Percentiles rank a stretch among this genome's conserved stretches.
phyloP scores from a whole-genome alignment of 2,888 invertebrate genomes.

The Oxystoma pomonae region DNA sequence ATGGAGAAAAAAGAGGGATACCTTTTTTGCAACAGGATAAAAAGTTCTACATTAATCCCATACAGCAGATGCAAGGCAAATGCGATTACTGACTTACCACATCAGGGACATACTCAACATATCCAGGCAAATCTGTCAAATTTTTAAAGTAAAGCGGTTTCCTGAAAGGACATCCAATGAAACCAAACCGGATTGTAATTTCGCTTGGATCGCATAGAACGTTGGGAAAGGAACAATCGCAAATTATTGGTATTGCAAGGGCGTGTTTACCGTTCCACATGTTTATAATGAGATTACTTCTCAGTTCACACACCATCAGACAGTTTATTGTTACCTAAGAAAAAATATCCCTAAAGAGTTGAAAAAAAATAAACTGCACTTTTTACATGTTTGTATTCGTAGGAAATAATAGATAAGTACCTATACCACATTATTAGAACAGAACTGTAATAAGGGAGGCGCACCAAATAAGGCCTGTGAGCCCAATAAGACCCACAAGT shows the following conservation, averaged over 20 bases:
- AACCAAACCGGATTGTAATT: constrained; percentile 55
- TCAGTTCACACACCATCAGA: constrained; percentile 50
- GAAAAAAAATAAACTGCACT: too few relatives aligned
- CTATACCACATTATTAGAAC: too few relatives aligned
- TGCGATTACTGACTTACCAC: constrained; percentile 22
- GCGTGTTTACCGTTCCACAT: background rate
- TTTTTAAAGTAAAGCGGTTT: constrained; percentile 51
- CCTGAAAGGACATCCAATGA: constrained; percentile 54
- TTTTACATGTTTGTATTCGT: too few relatives aligned
- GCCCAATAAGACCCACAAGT: too few relatives aligned
- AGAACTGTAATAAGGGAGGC: too few relatives aligned
- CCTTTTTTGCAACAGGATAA: too few relatives aligned
- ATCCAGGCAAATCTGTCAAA: constrained; percentile 50
- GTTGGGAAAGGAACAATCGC: constrained; percentile 51
- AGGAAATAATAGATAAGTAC: too few relatives aligned
- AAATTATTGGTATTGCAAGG: constrained; percentile 46
- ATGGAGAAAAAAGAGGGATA: too few relatives aligned
- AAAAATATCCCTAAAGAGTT: too few relatives aligned
- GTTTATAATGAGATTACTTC: constrained; percentile 42
- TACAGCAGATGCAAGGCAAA: too few relatives aligned
- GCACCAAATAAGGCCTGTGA: too few relatives aligned
- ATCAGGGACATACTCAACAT: constrained; percentile 33
- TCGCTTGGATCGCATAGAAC: constrained; percentile 51
- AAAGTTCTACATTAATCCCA: too few relatives aligned
- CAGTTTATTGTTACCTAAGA: constrained; percentile 55